Evolutionary conservation across 2,888 invertebrate species (phyloP).

Genomic region (Saturnia pavonia): DNA sequence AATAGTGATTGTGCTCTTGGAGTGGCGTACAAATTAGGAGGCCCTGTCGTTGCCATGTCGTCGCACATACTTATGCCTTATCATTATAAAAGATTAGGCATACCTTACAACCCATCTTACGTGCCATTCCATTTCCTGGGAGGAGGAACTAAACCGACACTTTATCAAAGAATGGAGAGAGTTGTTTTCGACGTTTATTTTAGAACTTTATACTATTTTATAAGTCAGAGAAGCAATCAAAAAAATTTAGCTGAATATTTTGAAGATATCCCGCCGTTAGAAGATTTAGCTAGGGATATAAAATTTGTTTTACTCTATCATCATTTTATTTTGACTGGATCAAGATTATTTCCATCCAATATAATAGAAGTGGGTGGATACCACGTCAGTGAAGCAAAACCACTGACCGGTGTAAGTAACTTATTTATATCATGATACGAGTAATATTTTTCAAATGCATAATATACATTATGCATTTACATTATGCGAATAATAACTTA

Average conservation of each 20-base stretch:
- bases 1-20: conserved; percentile 87
- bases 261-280: conserved; percentile 77
- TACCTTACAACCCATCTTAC: conserved; percentile 82
- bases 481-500: not conserved
- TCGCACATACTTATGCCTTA: conserved; percentile 84
- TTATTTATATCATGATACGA: not conserved
- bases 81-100: conserved; percentile 80
- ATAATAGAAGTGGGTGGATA: conserved; percentile 85
- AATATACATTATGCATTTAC: no score
- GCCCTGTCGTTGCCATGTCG: conserved; percentile 82
- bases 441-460: no score
- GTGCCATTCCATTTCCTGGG: conserved; percentile 78
- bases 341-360: conserved; percentile 79
- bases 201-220: conserved; percentile 46
- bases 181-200: conserved; percentile 57
- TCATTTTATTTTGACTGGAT: conserved; percentile 82
- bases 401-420: conserved; percentile 70
- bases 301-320: conserved; percentile 84
- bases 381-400: conserved; percentile 71
- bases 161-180: conserved; percentile 64
- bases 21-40: conserved; percentile 83
- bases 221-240: conserved; percentile 56
- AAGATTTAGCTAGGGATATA: conserved; percentile 77
- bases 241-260: conserved; percentile 64
- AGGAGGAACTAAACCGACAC: conserved; percentile 64